phyloP scores from a whole-genome alignment of 1,140 invertebrate genomes.

The Aphaenogaster floridana region DNA sequence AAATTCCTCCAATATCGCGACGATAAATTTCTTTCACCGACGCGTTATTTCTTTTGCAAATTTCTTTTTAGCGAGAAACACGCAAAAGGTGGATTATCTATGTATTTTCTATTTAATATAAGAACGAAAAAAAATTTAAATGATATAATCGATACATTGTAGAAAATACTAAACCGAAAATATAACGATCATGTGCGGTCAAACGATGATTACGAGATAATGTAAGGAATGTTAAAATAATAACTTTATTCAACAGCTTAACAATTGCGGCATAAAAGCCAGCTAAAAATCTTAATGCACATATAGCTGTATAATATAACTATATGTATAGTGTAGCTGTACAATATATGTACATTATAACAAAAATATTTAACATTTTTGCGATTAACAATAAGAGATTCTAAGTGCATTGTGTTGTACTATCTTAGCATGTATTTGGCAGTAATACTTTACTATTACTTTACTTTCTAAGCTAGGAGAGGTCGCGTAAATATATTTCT shows the following conservation, averaged over 20 bases:
- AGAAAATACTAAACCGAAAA: not conserved
- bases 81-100: not conserved
- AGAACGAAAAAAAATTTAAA: not conserved
- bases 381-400: slow-evolving; percentile 45
- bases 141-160: not conserved
- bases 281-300: slow-evolving; percentile 35
- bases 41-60: not conserved
- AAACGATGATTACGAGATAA: not conserved
- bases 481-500: slow-evolving; percentile 23
- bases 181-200: not conserved
- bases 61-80: not conserved
- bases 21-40: not conserved
- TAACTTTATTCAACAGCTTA: slow-evolving; percentile 50
- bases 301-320: slow-evolving; percentile 12
- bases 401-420: slow-evolving; percentile 41
- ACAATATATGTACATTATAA: slow-evolving; percentile 42
- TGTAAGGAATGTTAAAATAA: not conserved
- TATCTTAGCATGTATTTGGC: slow-evolving; percentile 9
- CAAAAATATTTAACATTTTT: slow-evolving; percentile 54
- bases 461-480: slow-evolving; percentile 29
- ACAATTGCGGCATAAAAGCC: slow-evolving; percentile 31
- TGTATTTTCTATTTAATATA: not conserved
- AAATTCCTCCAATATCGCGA: slow-evolving; percentile 23
- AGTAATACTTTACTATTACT: slow-evolving; percentile 9
- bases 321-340: not conserved